Conservation (phyloP, 2,113 vertebrate genomes). For the Australoheros scitulus region DNA sequence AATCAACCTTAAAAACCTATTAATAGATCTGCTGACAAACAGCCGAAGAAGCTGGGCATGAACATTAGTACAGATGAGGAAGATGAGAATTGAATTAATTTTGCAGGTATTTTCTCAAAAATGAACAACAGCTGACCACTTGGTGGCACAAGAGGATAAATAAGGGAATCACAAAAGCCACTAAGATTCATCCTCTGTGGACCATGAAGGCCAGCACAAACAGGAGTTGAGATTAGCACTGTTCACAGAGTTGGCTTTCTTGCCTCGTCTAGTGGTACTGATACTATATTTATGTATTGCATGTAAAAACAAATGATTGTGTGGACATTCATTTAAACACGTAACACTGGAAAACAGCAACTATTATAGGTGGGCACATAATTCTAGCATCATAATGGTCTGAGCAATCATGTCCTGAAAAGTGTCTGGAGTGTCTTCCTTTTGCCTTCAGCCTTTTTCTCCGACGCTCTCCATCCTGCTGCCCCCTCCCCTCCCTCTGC, state of each 20-base stretch:
- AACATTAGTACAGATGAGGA: neutral
- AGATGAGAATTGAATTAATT: neutral
- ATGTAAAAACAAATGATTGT: neutral
- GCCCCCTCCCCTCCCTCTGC: neutral
- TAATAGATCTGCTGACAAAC: neutral
- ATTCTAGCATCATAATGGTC: neutral
- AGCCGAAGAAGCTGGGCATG: neutral
- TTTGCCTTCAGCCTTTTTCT: slow-evolving; percentile 21
- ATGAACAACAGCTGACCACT: neutral
- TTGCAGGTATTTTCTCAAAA: neutral
- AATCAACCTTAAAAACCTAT: neutral
- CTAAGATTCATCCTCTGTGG: neutral
- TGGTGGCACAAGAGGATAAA: neutral
- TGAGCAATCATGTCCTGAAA: slow-evolving; percentile 5
- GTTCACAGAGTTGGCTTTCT: neutral
- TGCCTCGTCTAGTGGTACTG: neutral
- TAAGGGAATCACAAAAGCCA: neutral
- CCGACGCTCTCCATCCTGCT: slow-evolving; percentile 32
- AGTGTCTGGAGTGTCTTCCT: slow-evolving; percentile 1
- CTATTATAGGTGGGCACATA: neutral
- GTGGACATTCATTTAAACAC: neutral
- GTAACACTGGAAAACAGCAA: no score
- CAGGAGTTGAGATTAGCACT: neutral
- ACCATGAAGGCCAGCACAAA: neutral
- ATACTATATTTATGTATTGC: neutral